These are phyloP conservation scores for Stigmatopora nigra DNA, from an alignment of 2,113 vertebrate genomes.

Conservation along the genomic window DNA sequence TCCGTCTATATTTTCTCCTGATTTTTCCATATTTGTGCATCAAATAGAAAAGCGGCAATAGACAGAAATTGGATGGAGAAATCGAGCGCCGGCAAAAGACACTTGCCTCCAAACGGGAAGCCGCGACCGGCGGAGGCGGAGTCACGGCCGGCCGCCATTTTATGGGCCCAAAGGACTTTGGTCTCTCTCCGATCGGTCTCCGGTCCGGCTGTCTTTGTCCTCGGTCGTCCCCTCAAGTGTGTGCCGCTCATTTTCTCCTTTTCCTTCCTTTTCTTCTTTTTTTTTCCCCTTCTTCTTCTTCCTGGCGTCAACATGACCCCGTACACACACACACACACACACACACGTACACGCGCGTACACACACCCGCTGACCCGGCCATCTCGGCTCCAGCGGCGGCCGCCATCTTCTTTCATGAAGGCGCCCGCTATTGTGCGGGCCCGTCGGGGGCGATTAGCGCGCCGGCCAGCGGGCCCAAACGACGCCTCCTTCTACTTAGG, in stretches of 20 bases:
- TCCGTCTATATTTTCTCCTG: no score
- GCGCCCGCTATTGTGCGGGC: not conserved
- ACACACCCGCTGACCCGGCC: constrained; percentile 15
- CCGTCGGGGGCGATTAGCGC: constrained; percentile 5
- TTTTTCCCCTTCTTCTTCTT: not conserved
- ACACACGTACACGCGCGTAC: not conserved
- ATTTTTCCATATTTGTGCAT: no score
- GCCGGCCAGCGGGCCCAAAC: not conserved
- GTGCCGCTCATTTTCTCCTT: not conserved
- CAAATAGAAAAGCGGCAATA: not conserved
- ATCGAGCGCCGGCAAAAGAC: not conserved
- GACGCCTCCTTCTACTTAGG: not conserved
- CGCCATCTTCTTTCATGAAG: constrained; percentile 47
- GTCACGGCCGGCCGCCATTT: not conserved
- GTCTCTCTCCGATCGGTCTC: no score
- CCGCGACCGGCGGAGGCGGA: not conserved
- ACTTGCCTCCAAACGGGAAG: not conserved
- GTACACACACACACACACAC: constrained; percentile 4
- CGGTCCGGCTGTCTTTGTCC: no score
- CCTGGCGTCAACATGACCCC: not conserved
- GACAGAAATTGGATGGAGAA: no score
- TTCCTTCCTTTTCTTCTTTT: not conserved
- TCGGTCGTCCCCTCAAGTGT: not conserved
- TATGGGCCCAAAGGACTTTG: not conserved
- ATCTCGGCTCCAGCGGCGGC: constrained; percentile 22